Evolutionary conservation across 2,888 invertebrate genomes (phyloP).

Genomic region (Pristionchus mayeri): DNA sequence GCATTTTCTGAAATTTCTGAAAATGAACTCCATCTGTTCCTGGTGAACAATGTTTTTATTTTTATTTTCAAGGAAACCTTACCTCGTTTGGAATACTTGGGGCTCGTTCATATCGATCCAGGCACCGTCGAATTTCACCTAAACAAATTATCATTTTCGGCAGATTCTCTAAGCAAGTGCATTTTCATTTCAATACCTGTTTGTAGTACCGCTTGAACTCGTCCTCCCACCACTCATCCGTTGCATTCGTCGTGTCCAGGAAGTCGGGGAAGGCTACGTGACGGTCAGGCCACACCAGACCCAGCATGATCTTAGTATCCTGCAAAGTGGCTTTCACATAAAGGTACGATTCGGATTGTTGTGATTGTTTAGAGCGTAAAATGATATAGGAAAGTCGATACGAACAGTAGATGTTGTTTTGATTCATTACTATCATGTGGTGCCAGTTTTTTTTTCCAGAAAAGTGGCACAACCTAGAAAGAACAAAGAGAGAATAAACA

Average conservation of each 20-base stretch:
- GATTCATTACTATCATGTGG: too few relatives aligned
- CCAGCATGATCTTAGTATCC: conserved; percentile 68
- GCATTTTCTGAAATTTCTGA: not conserved
- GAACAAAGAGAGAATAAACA: not conserved
- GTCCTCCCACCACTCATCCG: conserved; percentile 72
- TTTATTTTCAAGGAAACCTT: not conserved
- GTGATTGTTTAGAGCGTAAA: too few relatives aligned
- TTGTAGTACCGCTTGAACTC: conserved; percentile 68
- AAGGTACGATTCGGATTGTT: too few relatives aligned
- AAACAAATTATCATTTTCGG: not conserved
- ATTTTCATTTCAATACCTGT: too few relatives aligned
- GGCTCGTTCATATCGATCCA: conserved; percentile 95
- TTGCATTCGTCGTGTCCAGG: conserved; percentile 65
- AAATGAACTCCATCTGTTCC: too few relatives aligned
- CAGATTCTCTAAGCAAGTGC: too few relatives aligned
- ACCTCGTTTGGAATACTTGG: conserved; percentile 82
- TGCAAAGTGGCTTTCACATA: not conserved
- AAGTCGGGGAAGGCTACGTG: conserved; percentile 75
- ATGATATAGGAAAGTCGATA: too few relatives aligned
- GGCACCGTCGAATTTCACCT: conserved; percentile 83
- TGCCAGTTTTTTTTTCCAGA: too few relatives aligned
- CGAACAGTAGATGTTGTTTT: too few relatives aligned
- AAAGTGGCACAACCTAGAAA: too few relatives aligned
- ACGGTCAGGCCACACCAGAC: conserved; percentile 71
- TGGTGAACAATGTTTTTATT: not conserved